phyloP scores from a whole-genome alignment of 2,888 invertebrate genomes.

The Eulithis testata region DNA sequence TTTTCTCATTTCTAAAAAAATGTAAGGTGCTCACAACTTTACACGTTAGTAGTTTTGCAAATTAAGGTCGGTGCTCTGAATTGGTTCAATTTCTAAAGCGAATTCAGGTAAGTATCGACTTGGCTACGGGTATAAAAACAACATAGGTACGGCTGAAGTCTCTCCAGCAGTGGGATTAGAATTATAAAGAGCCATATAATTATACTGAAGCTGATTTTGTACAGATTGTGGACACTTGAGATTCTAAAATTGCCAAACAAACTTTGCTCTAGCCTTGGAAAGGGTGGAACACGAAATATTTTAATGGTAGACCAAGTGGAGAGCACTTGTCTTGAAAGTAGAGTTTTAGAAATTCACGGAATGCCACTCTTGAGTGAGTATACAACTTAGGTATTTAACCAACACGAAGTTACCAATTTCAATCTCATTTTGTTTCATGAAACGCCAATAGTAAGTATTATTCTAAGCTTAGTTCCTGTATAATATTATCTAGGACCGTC shows the following conservation, averaged over 20 bases:
- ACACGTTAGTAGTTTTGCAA: slow-evolving; percentile 51
- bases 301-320: slow-evolving; percentile 16
- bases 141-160: not conserved
- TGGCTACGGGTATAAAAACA: not conserved
- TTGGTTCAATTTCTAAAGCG: slow-evolving; percentile 31
- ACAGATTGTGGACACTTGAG: slow-evolving; percentile 20
- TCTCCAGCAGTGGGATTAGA: slow-evolving; percentile 2
- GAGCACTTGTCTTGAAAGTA: slow-evolving; percentile 14
- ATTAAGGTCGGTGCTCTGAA: slow-evolving; percentile 56
- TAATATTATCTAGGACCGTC: too few relatives aligned
- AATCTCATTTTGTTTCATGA: not conserved
- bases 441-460: too few relatives aligned
- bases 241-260: slow-evolving; percentile 20
- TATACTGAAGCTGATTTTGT: slow-evolving; percentile 17
- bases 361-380: slow-evolving; percentile 18
- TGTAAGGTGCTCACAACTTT: slow-evolving; percentile 12
- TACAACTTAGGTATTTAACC: slow-evolving; percentile 11
- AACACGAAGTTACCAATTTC: not conserved
- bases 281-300: slow-evolving; percentile 24
- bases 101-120: not conserved
- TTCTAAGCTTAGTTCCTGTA: too few relatives aligned
- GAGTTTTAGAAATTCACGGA: slow-evolving; percentile 14
- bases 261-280: slow-evolving; percentile 22
- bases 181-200: slow-evolving; percentile 9
- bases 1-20: slow-evolving; percentile 62